A percentile compares a stretch with the other conserved stretches of the same genome.
These are phyloP conservation scores for Sycophila texana DNA, from an alignment of 2,888 invertebrate genomes.

Conservation along the genomic window DNA sequence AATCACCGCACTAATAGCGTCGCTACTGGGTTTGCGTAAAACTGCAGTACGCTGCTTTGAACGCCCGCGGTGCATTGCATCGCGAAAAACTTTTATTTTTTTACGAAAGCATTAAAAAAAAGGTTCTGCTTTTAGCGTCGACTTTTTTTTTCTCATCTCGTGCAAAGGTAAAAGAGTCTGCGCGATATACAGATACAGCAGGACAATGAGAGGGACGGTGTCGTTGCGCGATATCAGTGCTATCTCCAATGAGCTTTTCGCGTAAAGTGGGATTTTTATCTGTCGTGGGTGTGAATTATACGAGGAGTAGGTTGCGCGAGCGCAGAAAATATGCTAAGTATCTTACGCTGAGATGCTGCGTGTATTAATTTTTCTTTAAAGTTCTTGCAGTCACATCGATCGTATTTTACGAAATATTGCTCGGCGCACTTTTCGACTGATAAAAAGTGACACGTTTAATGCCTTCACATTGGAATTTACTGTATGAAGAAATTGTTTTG, in stretches of 20 bases:
- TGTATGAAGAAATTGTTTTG: too few relatives aligned
- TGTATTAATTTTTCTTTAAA: conserved; percentile 25
- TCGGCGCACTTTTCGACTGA: background rate
- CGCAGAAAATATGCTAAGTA: conserved; percentile 12
- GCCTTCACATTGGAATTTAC: too few relatives aligned
- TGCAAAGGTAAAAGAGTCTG: too few relatives aligned
- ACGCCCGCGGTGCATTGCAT: background rate
- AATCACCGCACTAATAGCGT: conserved; percentile 46
- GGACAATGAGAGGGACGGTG: too few relatives aligned
- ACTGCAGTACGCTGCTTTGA: background rate
- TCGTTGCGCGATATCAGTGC: conserved; percentile 5
- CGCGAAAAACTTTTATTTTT: background rate
- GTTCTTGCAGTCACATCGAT: background rate
- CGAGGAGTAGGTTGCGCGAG: background rate
- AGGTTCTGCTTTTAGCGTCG: background rate
- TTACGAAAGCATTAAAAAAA: background rate
- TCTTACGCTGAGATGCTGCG: conserved; percentile 9
- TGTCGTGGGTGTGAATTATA: conserved; percentile 34
- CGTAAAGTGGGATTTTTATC: conserved; percentile 33
- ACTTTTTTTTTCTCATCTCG: background rate
- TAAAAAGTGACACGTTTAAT: background rate
- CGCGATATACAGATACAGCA: too few relatives aligned
- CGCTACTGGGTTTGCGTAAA: conserved; percentile 29
- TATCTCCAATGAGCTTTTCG: conserved; percentile 23
- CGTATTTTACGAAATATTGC: conserved; percentile 22